Percentiles rank a stretch among this genome's conserved stretches.
Evolutionary conservation across 2,797 vertebrate genomes (phyloP).

Genomic region (Masticophis lateralis): DNA sequence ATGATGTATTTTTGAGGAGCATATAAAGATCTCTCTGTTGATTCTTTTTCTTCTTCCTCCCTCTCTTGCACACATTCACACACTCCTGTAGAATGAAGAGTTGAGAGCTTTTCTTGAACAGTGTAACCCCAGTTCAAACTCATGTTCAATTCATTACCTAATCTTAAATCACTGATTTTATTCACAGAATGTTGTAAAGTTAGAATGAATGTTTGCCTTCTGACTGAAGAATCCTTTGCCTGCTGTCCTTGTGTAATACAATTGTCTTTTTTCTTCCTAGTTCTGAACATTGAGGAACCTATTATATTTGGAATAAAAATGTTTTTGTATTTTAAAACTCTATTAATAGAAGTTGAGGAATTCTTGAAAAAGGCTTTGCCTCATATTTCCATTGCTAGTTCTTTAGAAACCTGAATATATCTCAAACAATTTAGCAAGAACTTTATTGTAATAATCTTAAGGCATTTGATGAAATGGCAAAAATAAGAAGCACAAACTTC

Average conservation of each 20-base stretch:
- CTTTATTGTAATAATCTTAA: neutral
- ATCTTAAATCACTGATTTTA: neutral
- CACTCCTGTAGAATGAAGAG: neutral
- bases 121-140: neutral
- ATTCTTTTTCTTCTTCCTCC: neutral
- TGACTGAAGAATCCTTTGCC: neutral
- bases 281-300: neutral
- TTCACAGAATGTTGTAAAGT: neutral
- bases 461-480: neutral
- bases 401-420: neutral
- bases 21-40: neutral
- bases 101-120: neutral
- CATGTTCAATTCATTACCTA: neutral
- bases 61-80: neutral
- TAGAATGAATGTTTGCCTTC: neutral
- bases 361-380: neutral
- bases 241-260: neutral
- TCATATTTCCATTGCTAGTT: neutral
- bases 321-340: neutral
- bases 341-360: neutral
- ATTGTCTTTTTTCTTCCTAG: neutral
- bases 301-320: neutral
- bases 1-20: neutral
- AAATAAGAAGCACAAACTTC: neutral
- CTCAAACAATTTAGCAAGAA: neutral